These are phyloP conservation scores for Ptychadena robeensis DNA, from an alignment of 2,797 vertebrate species.

Conservation along the genomic window DNA sequence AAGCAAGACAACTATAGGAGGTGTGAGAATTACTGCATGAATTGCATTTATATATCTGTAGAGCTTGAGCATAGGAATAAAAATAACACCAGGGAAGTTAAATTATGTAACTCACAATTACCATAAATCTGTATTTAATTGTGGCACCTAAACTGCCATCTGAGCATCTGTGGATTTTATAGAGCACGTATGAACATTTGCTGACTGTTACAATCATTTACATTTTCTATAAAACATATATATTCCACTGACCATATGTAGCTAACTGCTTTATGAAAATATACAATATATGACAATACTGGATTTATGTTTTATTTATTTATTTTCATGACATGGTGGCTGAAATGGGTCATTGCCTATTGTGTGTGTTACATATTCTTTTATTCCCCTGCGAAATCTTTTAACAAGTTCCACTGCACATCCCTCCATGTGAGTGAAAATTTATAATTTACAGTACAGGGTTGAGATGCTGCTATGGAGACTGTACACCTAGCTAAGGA, in stretches of 20 bases:
- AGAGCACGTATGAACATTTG: too few species aligned
- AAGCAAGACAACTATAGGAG: too few species aligned
- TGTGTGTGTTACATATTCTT: background rate
- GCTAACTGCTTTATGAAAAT: background rate
- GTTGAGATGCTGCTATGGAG: background rate
- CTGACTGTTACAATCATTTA: too few species aligned
- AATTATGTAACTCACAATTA: too few species aligned
- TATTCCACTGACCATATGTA: background rate
- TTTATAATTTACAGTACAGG: background rate
- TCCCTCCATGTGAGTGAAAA: conserved; percentile 1
- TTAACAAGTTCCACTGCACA: conserved; percentile 18
- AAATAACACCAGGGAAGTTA: too few species aligned
- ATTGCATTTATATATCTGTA: too few species aligned
- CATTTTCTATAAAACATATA: background rate
- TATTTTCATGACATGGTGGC: background rate
- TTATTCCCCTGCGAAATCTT: background rate
- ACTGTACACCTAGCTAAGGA: background rate
- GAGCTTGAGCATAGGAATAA: too few species aligned
- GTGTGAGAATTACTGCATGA: too few species aligned
- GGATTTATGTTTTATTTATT: background rate
- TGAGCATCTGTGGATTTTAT: too few species aligned
- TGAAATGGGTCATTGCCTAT: conserved; percentile 25
- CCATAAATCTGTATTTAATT: too few species aligned
- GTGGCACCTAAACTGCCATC: too few species aligned
- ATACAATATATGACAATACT: background rate